A percentile compares a stretch with the other conserved stretches of the same genome.
These are phyloP conservation scores for Amblyraja radiata DNA, from an alignment of 2,797 vertebrate species.

Conservation along the genomic window DNA sequence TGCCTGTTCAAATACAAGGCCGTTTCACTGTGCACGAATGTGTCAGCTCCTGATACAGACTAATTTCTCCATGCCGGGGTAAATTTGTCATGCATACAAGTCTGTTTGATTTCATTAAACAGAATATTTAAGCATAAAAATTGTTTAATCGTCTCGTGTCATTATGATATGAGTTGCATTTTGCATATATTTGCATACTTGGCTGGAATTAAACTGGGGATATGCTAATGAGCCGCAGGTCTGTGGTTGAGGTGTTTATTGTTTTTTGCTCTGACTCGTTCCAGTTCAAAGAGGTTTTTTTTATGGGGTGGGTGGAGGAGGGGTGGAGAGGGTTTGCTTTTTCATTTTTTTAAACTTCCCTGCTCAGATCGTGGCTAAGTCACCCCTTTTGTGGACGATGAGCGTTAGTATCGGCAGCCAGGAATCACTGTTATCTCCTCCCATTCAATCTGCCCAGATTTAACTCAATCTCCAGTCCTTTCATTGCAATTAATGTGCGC, in stretches of 20 bases:
- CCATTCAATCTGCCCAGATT: not conserved
- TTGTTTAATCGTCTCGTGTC: constrained; percentile 97
- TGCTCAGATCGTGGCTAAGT: not conserved
- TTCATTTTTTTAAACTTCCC: not conserved
- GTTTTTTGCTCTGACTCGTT: constrained; percentile 82
- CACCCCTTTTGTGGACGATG: not conserved
- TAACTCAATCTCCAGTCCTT: not conserved
- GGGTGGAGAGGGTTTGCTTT: constrained; percentile 42
- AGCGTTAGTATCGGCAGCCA: not conserved
- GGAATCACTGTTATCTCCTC: constrained; percentile 13
- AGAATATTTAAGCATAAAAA: constrained; percentile 99
- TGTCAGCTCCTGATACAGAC: constrained; percentile 61
- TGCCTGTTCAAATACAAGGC: constrained; percentile 20
- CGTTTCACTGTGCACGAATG: constrained; percentile 9
- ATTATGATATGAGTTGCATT: constrained; percentile 97
- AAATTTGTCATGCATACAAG: constrained; percentile 81
- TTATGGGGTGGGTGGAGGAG: constrained; percentile 50
- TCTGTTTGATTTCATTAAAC: constrained; percentile 98
- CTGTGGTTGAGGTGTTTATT: constrained; percentile 88
- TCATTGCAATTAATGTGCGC: not conserved
- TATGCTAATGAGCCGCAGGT: constrained; percentile 89
- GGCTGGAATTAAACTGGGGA: constrained; percentile 79
- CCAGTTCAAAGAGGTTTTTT: constrained; percentile 66
- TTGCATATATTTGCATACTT: constrained; percentile 98
- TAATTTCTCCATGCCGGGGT: constrained; percentile 78